These are phyloP conservation scores for Bostrychus sinensis DNA, from an alignment of 2,113 vertebrate genomes.

Conservation along the genomic window DNA sequence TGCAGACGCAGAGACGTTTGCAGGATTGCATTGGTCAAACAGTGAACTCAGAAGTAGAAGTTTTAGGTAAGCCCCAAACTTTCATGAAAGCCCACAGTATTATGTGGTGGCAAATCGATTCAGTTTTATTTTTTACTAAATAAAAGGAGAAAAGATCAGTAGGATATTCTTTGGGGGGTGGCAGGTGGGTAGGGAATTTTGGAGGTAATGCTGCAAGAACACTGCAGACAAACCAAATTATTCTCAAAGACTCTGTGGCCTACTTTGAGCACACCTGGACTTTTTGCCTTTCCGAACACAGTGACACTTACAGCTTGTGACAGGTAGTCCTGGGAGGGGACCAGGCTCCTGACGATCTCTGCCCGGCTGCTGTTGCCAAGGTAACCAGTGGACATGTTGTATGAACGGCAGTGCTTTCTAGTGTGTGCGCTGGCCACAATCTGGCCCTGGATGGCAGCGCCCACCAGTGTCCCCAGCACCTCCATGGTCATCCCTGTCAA, in stretches of 20 bases:
- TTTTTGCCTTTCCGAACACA: neutral
- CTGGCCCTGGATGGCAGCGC: slow-evolving; percentile 91
- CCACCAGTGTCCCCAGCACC: slow-evolving; percentile 90
- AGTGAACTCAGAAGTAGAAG: no score
- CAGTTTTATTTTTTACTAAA: neutral
- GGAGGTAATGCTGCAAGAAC: neutral
- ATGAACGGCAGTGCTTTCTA: slow-evolving; percentile 77
- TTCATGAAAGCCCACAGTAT: neutral
- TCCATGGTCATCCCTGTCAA: slow-evolving; percentile 92
- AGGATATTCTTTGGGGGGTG: neutral
- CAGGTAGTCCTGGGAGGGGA: slow-evolving; percentile 74
- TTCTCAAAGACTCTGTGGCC: slow-evolving; percentile 40
- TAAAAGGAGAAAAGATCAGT: neutral
- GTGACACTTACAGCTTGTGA: slow-evolving; percentile 78
- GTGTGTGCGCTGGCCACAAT: slow-evolving; percentile 90
- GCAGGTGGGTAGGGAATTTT: no score
- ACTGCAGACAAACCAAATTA: slow-evolving; percentile 22
- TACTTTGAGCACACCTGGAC: slow-evolving; percentile 49
- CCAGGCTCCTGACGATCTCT: slow-evolving; percentile 62
- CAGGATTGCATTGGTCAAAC: no score
- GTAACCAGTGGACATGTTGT: slow-evolving; percentile 68
- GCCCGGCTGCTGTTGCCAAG: slow-evolving; percentile 73
- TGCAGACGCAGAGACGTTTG: no score
- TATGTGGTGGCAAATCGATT: no score
- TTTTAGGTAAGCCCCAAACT: no score